phyloP scores from a whole-genome alignment of 2,797 vertebrate species.

The Chelon labrosus region DNA sequence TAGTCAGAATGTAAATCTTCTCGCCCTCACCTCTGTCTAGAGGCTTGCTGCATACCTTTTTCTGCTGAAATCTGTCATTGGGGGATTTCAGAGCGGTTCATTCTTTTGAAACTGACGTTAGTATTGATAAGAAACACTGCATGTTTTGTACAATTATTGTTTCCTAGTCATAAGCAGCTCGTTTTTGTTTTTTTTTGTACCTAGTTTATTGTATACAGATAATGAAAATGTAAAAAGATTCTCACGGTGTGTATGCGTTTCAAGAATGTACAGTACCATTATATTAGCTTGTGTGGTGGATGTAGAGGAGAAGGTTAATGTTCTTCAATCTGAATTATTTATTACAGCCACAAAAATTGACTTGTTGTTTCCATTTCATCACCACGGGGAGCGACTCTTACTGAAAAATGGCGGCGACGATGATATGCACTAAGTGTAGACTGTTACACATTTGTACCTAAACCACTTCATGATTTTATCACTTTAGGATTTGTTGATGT shows the following conservation, averaged over 20 bases:
- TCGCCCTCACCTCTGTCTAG: conserved; percentile 74
- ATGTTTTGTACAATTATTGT: conserved; percentile 76
- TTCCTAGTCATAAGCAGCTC: conserved; percentile 59
- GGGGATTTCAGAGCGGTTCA: conserved; percentile 46
- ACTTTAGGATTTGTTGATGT: conserved; percentile 36
- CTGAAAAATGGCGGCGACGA: conserved; percentile 29
- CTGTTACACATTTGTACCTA: conserved; percentile 73
- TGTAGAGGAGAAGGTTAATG: background rate
- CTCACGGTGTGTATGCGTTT: conserved; percentile 33
- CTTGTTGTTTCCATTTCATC: conserved; percentile 31
- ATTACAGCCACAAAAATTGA: conserved; percentile 13
- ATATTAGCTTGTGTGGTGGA: no score
- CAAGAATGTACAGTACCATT: conserved; percentile 25
- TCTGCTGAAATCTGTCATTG: conserved; percentile 51
- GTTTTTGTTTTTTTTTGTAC: conserved; percentile 42
- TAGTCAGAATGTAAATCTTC: conserved; percentile 72
- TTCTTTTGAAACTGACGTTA: conserved; percentile 58
- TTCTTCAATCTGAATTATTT: conserved; percentile 11
- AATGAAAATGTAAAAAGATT: conserved; percentile 36
- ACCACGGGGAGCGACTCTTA: conserved; percentile 50
- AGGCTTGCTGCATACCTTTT: conserved; percentile 72
- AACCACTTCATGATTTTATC: conserved; percentile 37
- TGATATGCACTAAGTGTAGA: conserved; percentile 71
- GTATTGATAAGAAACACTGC: conserved; percentile 66
- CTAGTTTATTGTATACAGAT: conserved; percentile 42